phyloP scores from a whole-genome alignment of 2,797 vertebrate species.

The Meda fulgida region DNA sequence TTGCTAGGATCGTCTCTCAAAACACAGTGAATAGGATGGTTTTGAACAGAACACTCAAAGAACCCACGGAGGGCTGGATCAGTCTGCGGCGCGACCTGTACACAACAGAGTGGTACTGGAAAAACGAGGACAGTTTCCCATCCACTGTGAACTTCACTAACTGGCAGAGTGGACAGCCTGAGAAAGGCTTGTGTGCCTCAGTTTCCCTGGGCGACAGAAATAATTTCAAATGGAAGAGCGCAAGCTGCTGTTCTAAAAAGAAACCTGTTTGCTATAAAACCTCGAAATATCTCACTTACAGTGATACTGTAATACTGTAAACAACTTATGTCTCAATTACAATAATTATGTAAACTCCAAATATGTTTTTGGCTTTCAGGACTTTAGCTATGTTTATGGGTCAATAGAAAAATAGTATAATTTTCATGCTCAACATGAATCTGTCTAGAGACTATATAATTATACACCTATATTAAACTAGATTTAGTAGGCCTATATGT shows the following conservation, averaged over 20 bases:
- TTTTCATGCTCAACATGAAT: neutral
- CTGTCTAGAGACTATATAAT: neutral
- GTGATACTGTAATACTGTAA: neutral
- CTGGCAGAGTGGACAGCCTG: conserved; percentile 68
- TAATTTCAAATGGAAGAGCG: conserved; percentile 63
- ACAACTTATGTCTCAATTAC: neutral
- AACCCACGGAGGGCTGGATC: conserved; percentile 66
- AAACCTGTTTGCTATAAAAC: conserved; percentile 66
- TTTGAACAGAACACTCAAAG: rapidly evolving
- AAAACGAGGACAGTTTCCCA: neutral
- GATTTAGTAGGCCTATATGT: neutral
- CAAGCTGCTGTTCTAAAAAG: conserved; percentile 67
- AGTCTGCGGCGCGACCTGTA: conserved; percentile 68
- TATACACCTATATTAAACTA: neutral
- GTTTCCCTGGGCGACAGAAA: conserved; percentile 35
- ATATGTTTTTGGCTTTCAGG: neutral
- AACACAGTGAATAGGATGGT: conserved; percentile 12
- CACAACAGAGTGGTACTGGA: conserved; percentile 74
- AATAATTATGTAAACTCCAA: neutral
- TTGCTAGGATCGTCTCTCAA: conserved; percentile 57
- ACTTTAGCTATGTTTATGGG: neutral
- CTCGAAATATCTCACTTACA: neutral
- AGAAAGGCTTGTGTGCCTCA: conserved; percentile 65
- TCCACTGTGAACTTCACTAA: conserved; percentile 1
- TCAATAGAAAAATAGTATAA: neutral